phyloP scores from a whole-genome alignment of 2,888 invertebrate genomes.

The Pachydiplax longipennis region DNA sequence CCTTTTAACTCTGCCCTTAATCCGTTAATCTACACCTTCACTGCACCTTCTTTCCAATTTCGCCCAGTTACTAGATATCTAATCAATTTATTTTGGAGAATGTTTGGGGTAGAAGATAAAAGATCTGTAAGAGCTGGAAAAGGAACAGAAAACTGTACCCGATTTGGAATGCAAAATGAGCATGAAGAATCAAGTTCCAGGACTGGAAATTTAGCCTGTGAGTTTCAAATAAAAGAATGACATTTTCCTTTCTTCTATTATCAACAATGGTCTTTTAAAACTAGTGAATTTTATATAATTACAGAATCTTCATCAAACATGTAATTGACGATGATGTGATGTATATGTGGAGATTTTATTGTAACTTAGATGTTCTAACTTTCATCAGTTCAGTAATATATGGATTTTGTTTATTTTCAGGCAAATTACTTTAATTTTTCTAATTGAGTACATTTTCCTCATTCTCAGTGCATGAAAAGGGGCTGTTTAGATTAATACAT shows the following conservation, averaged over 20 bases:
- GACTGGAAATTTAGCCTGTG: background rate
- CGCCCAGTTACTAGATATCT: constrained; percentile 61
- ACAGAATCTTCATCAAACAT: too few species aligned
- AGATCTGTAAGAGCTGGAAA: background rate
- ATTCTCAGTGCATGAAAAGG: too few species aligned
- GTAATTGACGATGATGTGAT: too few species aligned
- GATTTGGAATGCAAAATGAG: background rate
- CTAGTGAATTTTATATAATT: too few species aligned
- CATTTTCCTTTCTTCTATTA: background rate
- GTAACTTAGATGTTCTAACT: too few species aligned
- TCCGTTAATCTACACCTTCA: constrained; percentile 73
- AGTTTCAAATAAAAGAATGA: background rate
- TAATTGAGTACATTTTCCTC: too few species aligned
- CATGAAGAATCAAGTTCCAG: background rate
- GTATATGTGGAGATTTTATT: too few species aligned
- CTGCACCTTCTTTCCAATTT: constrained; percentile 69
- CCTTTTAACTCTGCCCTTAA: constrained; percentile 73
- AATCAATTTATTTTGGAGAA: constrained; percentile 29
- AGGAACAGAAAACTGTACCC: background rate
- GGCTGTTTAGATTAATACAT: too few species aligned
- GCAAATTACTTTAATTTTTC: too few species aligned
- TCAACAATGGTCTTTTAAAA: too few species aligned
- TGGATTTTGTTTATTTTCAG: too few species aligned
- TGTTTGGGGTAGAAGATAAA: background rate
- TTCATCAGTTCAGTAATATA: too few species aligned